Evolutionary conservation across 2,113 vertebrate genomes (phyloP).

Genomic region (Emydura subglobosa): DNA sequence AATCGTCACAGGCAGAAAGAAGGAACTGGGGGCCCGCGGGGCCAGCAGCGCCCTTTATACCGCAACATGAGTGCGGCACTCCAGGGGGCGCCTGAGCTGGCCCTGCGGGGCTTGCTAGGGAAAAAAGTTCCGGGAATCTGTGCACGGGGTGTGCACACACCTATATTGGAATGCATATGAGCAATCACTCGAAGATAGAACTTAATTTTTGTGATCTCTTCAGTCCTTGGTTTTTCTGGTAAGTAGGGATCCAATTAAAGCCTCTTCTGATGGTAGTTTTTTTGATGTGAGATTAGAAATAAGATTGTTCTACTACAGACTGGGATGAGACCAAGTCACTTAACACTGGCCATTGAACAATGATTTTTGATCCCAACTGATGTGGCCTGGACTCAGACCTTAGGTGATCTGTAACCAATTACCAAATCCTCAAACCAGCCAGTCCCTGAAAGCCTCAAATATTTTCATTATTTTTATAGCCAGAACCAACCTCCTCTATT

Average conservation of each 20-base stretch:
- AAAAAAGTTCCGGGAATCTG: too few species aligned
- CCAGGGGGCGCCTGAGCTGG: too few species aligned
- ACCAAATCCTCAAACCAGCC: not conserved
- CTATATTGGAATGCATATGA: too few species aligned
- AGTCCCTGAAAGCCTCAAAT: conserved; percentile 4
- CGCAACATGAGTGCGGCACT: too few species aligned
- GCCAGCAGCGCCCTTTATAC: too few species aligned
- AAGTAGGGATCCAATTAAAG: not conserved
- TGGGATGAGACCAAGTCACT: not conserved
- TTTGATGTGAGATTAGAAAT: not conserved
- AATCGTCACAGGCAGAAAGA: too few species aligned
- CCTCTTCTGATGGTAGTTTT: not conserved
- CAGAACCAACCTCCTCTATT: not conserved
- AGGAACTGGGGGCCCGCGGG: too few species aligned
- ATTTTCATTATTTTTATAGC: not conserved
- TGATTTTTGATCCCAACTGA: not conserved
- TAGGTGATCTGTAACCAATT: conserved; percentile 5
- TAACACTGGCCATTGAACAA: not conserved
- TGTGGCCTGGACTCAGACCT: not conserved
- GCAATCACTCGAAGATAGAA: not conserved
- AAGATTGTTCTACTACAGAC: not conserved
- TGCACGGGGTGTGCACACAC: too few species aligned
- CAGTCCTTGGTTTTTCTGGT: not conserved
- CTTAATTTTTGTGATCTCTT: not conserved
- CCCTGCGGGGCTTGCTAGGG: too few species aligned